Evolutionary conservation across 2,888 invertebrate genomes (phyloP).

Genomic region (Coleophora deauratella): DNA sequence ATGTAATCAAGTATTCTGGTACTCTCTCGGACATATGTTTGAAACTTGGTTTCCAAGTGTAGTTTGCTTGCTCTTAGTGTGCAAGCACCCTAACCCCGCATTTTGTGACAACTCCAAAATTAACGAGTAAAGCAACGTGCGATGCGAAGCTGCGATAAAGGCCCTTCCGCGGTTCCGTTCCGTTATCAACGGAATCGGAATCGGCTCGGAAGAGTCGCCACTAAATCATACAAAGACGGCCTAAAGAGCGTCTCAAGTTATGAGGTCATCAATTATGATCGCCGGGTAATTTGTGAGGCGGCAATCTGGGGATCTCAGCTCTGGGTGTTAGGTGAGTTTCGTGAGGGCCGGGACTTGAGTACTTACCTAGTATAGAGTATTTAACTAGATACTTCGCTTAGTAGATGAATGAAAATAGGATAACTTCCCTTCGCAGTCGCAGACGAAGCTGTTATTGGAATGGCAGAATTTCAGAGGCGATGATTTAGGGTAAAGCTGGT

Average conservation of each 20-base stretch:
- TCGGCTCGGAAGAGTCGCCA: constrained; percentile 15
- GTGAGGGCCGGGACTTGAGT: no score
- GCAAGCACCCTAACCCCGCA: constrained; percentile 17
- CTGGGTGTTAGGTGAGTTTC: no score
- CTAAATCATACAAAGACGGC: constrained; percentile 26
- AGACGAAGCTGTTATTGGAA: no score
- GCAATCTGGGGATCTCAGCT: neutral
- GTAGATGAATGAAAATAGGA: no score
- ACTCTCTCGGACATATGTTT: no score
- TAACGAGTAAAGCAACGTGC: constrained; percentile 60
- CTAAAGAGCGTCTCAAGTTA: constrained; percentile 16
- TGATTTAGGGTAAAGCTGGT: no score
- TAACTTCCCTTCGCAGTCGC: no score
- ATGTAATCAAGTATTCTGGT: no score
- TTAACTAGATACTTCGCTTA: no score
- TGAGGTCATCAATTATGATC: constrained; percentile 23
- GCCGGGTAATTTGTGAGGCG: neutral
- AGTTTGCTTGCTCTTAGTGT: neutral
- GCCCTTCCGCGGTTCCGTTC: constrained; percentile 35
- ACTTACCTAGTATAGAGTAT: no score
- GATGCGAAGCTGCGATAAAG: constrained; percentile 43
- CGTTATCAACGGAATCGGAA: constrained; percentile 8
- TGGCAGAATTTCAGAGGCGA: no score
- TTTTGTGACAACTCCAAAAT: constrained; percentile 52
- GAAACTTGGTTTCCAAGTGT: no score